Evolutionary conservation across 1,140 invertebrate species (phyloP), one percentile per base, ranked within the genome.

Genomic region (Octopus sinensis): DNA sequence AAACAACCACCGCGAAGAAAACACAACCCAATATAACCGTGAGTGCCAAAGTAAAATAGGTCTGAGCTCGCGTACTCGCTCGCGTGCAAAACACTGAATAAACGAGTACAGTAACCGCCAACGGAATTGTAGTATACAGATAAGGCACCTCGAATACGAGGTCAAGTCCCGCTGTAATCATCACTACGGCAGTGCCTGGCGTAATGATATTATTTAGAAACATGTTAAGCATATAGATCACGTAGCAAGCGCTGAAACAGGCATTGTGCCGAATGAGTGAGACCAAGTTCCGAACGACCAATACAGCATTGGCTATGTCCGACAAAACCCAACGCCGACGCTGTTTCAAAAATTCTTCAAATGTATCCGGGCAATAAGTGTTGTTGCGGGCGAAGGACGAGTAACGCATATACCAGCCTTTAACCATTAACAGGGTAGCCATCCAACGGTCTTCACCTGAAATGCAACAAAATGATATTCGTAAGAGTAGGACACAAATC

Each of bases 261-360:
- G 93, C 91, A 84, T 94, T 93, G 23, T 92, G 88, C 79, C 88
- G 87, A 4, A 93, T 87, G 6, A 92, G 91, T 56, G 88, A 88
- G 80, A 91, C 90, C 79, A 91, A 91, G 84, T 93, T 92, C 54
- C 88, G 86, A 5, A 93, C 86, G 5, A 93, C 86, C 84, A 94
- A 92, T 81, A 93, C 88, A 54, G 93, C 93, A 86, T 93, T 93
- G 73, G 93, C 93, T 88, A 93, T 92, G 30, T 93, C 93, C 0
- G 92, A 93, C 5, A 93, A 93, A 75, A 93, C 92, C 93, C 93
- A 93, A 52, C 93, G 87, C 4, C 82, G 79, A 13, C 84, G 81
- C 62, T 86, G 85, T 76, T 86, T 86, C 78, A 85, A 83, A 71
- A 85, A 86, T 53, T 86, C 85, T 78, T 86, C 84, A 68, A 85